These are phyloP conservation scores for Pteropus alecto DNA, from an alignment of 2,113 vertebrate genomes.

Conservation along the genomic window DNA sequence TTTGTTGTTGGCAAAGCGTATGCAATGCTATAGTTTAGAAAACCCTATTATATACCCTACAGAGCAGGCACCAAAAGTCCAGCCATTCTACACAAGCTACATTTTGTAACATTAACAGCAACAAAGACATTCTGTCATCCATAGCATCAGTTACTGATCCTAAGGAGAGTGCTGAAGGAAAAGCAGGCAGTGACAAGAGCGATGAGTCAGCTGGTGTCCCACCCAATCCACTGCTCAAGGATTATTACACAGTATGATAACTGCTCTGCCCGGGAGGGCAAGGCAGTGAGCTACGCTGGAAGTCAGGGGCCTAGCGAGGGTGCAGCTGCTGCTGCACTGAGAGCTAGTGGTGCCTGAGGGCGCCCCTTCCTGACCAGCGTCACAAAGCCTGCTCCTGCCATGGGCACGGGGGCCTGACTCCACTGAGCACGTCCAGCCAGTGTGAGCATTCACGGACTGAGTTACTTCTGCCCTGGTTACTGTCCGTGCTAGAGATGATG, in stretches of 20 bases:
- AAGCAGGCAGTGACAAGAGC: background rate
- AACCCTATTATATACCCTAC: background rate
- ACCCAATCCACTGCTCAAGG: background rate
- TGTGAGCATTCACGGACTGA: conserved; percentile 51
- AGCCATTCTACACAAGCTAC: background rate
- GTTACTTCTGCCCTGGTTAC: conserved; percentile 82
- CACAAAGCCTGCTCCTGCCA: conserved; percentile 9
- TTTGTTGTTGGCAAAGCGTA: background rate
- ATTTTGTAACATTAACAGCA: background rate
- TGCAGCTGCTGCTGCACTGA: background rate
- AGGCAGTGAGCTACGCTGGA: accelerated
- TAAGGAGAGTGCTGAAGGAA: background rate
- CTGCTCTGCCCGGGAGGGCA: background rate
- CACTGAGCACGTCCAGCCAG: background rate
- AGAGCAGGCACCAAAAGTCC: background rate
- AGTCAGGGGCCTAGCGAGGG: background rate
- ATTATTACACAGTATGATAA: background rate
- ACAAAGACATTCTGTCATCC: background rate
- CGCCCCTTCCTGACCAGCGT: background rate
- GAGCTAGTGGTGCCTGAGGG: accelerated
- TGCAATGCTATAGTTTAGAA: background rate
- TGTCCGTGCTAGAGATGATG: conserved; percentile 77
- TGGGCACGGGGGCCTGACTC: background rate
- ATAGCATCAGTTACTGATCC: background rate
- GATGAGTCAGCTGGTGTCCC: background rate